Evolutionary conservation across 1,140 invertebrate species (phyloP).

Genomic region (Pseudobourletiella spinata): DNA sequence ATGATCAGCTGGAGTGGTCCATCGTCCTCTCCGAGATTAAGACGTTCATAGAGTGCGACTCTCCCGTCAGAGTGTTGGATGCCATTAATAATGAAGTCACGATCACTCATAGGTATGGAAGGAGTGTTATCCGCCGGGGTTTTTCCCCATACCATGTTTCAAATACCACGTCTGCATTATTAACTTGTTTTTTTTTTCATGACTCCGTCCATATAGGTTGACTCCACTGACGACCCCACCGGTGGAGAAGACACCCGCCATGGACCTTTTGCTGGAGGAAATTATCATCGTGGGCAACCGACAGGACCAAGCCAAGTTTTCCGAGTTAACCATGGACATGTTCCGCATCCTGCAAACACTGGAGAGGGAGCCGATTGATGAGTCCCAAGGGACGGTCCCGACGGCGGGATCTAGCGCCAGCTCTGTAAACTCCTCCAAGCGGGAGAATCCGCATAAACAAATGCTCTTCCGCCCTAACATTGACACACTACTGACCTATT

Average conservation of each 20-base stretch:
- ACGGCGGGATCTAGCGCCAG: background rate
- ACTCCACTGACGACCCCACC: conserved; percentile 76
- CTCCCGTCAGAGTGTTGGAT: conserved; percentile 75
- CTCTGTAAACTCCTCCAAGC: conserved; percentile 38
- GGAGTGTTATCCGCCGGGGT: too few relatives aligned
- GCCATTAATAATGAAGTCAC: conserved; percentile 45
- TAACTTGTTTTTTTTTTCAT: background rate
- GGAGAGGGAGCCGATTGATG: conserved; percentile 65
- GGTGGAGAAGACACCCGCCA: conserved; percentile 67
- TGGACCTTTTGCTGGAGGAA: conserved; percentile 83
- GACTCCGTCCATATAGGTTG: conserved; percentile 46
- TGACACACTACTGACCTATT: conserved; percentile 84
- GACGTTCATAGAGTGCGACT: conserved; percentile 87
- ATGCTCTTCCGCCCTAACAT: conserved; percentile 90
- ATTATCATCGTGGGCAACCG: conserved; percentile 90
- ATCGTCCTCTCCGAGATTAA: conserved; percentile 90
- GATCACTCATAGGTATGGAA: conserved; percentile 68
- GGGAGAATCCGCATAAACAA: conserved; percentile 96
- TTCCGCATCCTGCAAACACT: conserved; percentile 92
- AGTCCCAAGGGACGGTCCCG: background rate
- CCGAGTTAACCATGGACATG: conserved; percentile 96
- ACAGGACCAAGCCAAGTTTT: conserved; percentile 94
- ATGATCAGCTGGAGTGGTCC: conserved; percentile 93
- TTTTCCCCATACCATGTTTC: too few relatives aligned
- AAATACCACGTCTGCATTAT: too few relatives aligned